Percentiles rank a stretch among this genome's conserved stretches.
Conservation (phyloP, 2,888 invertebrate genomes). For the Eutolmus rufibarbis region DNA sequence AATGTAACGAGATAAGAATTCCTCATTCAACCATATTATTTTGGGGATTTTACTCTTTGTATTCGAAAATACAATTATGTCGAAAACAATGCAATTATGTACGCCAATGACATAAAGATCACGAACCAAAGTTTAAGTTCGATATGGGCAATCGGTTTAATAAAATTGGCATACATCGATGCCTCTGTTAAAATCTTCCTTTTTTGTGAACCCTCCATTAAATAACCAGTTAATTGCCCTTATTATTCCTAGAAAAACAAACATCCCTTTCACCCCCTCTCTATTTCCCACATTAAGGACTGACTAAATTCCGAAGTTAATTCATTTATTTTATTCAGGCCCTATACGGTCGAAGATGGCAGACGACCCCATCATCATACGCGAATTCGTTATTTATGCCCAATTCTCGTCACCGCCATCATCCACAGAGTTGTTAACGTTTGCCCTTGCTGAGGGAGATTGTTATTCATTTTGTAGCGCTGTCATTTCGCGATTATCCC, state of each 20-base stretch:
- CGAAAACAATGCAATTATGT: too few relatives aligned
- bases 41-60: too few relatives aligned
- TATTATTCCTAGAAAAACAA: not conserved
- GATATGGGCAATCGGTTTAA: not conserved
- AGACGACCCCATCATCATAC: not conserved
- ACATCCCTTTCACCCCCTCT: not conserved
- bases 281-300: not conserved
- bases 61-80: too few relatives aligned
- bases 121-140: not conserved
- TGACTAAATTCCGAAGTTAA: not conserved
- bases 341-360: not conserved
- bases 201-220: not conserved
- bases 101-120: too few relatives aligned
- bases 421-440: not conserved
- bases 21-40: too few relatives aligned
- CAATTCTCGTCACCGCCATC: not conserved
- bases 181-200: not conserved
- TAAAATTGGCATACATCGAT: not conserved
- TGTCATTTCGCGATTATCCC: conserved; percentile 18
- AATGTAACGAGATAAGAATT: too few relatives aligned
- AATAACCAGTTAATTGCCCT: not conserved
- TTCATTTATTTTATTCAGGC: not conserved
- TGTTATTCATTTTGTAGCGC: conserved; percentile 3
- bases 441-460: not conserved
- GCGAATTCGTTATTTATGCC: not conserved